Evolutionary conservation across 2,113 vertebrate species (phyloP), one percentile per base, ranked within the genome.

Genomic region (Tautogolabrus adspersus): DNA sequence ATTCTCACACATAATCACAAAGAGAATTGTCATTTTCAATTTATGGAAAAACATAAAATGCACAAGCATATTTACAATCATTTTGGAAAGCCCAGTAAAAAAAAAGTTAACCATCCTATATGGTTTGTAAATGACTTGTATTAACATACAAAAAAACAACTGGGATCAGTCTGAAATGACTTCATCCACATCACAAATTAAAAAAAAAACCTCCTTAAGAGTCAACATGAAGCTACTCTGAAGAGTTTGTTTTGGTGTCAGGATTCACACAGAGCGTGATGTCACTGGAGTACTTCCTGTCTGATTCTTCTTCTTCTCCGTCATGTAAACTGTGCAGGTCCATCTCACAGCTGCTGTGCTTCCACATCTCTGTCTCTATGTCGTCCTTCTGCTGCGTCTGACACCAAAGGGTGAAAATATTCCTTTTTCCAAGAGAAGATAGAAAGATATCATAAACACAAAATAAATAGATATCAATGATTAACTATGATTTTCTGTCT

Each of bases 341-440:
- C 30, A 54, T 51, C 51, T 81, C 87, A 12, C 88, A 78, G 72
- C 77, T 26, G 0, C 10, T 23, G n/a, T 82, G 69, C 22, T 82
- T 93, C 87, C 89, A 91, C 89, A 93, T 93, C 79, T 94, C 90
- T 0, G 92, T 90, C 71, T 91, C 91, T 0, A 34, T 23, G 44
- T 88, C 77, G 11, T 93, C 86, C 12, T 73, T 82, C 57, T 79
- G 84, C n/a, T 60, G 72, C 8, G 42, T 18, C 61, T 18, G 18
- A 30, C 22, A 59, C 74, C 84, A 81, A 2, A 71, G 11, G 1
- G 55, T 40, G 18, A 61, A 60, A 19, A 30, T 26, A 6, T 57
- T 78, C 56, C 89, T 93, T 73, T 47, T 44, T 11, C 11, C 49
- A 26, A 57, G 61, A 23, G 6, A 1, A 72, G 15, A 58, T 11